Percentiles rank a stretch among this genome's conserved stretches.
Conservation (phyloP, 2,797 vertebrate genomes). For the Neopelma chrysocephalum region DNA sequence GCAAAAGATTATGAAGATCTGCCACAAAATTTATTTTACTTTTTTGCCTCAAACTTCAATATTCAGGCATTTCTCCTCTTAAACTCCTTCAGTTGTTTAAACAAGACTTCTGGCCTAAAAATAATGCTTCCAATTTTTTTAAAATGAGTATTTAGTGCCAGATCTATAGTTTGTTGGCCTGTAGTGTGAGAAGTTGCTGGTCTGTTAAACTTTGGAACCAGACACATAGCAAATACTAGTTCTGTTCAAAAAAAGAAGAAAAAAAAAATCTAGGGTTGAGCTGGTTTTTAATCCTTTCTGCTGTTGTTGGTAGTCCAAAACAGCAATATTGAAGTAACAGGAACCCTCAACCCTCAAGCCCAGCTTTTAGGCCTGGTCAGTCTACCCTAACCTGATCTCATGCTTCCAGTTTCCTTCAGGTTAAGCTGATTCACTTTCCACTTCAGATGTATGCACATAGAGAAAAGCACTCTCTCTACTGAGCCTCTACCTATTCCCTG, state of each 20-base stretch:
- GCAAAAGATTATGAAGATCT: background rate
- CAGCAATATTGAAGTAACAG: background rate
- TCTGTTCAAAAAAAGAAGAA: background rate
- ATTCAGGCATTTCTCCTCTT: background rate
- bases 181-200: background rate
- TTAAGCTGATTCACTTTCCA: background rate
- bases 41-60: background rate
- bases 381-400: background rate
- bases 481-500: background rate
- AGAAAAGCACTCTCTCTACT: background rate
- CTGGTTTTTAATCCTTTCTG: background rate
- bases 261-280: background rate
- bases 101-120: background rate
- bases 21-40: background rate
- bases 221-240: background rate
- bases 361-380: background rate
- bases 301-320: background rate
- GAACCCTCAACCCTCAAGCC: background rate
- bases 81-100: background rate
- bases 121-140: background rate
- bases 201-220: background rate
- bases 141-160: background rate
- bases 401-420: background rate
- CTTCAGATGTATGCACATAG: background rate
- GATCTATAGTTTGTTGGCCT: background rate